A percentile compares a stretch with the other conserved stretches of the same genome.
phyloP scores from a whole-genome alignment of 2,888 invertebrate genomes.

The Selenia dentaria region DNA sequence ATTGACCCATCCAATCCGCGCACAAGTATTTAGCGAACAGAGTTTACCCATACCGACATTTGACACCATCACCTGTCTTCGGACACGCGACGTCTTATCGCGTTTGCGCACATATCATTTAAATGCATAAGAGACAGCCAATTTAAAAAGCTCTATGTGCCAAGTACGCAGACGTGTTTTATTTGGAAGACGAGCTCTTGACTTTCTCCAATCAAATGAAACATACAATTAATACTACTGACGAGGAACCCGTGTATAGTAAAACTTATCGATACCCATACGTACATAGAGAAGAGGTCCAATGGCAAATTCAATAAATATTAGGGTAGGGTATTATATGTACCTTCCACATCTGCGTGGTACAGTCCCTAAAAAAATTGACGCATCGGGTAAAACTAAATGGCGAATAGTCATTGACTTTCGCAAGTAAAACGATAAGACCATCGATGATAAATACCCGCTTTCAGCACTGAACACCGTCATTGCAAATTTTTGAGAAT shows the following conservation, averaged over 20 bases:
- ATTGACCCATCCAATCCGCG: too few relatives aligned
- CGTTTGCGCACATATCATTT: too few relatives aligned
- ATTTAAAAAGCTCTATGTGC: too few relatives aligned
- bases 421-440: slow-evolving; percentile 9
- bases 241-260: not conserved
- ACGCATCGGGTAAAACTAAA: slow-evolving; percentile 6
- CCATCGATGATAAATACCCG: slow-evolving; percentile 18
- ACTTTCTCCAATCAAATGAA: too few relatives aligned
- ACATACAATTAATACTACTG: too few relatives aligned
- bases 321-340: slow-evolving; percentile 14
- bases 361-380: slow-evolving; percentile 2
- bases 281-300: not conserved
- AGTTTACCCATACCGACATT: too few relatives aligned
- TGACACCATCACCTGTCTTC: too few relatives aligned
- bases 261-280: slow-evolving; percentile 6
- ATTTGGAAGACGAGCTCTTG: too few relatives aligned
- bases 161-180: too few relatives aligned
- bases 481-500: slow-evolving; percentile 39
- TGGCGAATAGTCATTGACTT: slow-evolving; percentile 17
- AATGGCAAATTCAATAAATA: slow-evolving; percentile 4
- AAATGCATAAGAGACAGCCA: too few relatives aligned
- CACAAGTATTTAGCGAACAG: too few relatives aligned
- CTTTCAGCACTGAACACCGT: slow-evolving; percentile 37
- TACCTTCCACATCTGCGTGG: slow-evolving; percentile 13
- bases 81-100: too few relatives aligned